A percentile compares a stretch with the other conserved stretches of the same genome.
Conservation (phyloP, 1,140 invertebrate species). For the Caenorhabditis briggsae region DNA sequence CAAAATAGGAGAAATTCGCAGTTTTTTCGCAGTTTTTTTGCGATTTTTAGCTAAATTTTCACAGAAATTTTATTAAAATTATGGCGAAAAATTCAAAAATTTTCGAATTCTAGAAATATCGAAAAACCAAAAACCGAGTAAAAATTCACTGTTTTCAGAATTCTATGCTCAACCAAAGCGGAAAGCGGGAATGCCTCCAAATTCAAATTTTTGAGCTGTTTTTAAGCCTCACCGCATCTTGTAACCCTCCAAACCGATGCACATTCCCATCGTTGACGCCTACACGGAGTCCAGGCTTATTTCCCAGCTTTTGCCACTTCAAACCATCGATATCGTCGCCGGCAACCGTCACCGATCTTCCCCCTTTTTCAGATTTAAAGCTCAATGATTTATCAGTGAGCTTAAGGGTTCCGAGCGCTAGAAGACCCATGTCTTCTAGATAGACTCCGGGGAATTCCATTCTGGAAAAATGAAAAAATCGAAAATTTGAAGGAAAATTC, state of each 20-base stretch:
- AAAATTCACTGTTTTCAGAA: too few species aligned
- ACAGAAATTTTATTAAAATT: too few species aligned
- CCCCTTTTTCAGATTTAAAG: conserved; percentile 19
- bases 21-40: too few species aligned
- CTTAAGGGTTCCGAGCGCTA: not conserved
- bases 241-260: conserved; percentile 93
- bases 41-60: too few species aligned
- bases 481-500: not conserved
- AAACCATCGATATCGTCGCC: conserved; percentile 87
- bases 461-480: not conserved
- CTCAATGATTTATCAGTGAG: not conserved
- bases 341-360: not conserved
- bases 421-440: conserved; percentile 33
- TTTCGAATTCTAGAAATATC: too few species aligned
- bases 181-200: too few species aligned
- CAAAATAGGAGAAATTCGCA: too few species aligned
- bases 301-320: conserved; percentile 91
- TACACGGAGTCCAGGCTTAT: conserved; percentile 88
- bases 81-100: too few species aligned
- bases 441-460: conserved; percentile 19
- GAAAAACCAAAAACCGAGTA: too few species aligned
- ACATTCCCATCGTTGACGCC: conserved; percentile 91
- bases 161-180: too few species aligned
- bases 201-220: too few species aligned
- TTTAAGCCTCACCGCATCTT: conserved; percentile 84